Base-by-base conservation (phyloP, 2,113 vertebrate genomes). In the Cynocephalus volans region DNA sequence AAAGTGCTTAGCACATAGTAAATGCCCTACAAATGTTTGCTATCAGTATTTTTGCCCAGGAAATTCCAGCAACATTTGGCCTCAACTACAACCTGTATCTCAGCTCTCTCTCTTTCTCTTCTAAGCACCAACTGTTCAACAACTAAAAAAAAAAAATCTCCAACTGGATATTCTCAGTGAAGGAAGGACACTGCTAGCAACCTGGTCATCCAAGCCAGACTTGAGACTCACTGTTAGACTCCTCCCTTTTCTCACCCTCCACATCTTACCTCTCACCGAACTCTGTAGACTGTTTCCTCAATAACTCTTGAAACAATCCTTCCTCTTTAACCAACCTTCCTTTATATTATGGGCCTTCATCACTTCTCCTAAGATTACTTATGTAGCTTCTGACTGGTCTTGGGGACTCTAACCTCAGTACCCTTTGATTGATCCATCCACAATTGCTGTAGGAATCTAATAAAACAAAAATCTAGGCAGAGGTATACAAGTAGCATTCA, bases 401-500 rank as follows among this genome's bases (percentile, higher is more conserved):
- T 80, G 24, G 11, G 50, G 60, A 80, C 85, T 80, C 56, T 41
- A 41, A 41, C 41, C 41, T 85, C 64, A 89, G 79, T 11, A 12
- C 24, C 67, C 70, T 89, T 36, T 89, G 41, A 60, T 31, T 91
- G 36, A 90, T 36, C 41, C 33, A 86, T 52, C 31, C 31, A 92
- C 54, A 64, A 84, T 14, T 52, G 8, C 50, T 93, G 58, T 23
- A 88, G 41, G 65, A 26, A 93, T 77, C 54, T 77, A 64, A 11
- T 88, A 70, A 88, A 94, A 69, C 33, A 94, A 96, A 97, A 95
- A 52, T 80, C 72, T 93, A 89, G 73, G 6, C 89, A 24, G 50
- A 2, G 21, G n/a, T 31, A 65, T 65, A 65, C 28, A 41, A 41
- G 41, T 41, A 41, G 41, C 41, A 41, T 41, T 41, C 41, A 41